A percentile compares a stretch with the other conserved stretches of the same genome.
phyloP scores from a whole-genome alignment of 1,140 invertebrate species.

The Pseudomyrmex sp. region DNA sequence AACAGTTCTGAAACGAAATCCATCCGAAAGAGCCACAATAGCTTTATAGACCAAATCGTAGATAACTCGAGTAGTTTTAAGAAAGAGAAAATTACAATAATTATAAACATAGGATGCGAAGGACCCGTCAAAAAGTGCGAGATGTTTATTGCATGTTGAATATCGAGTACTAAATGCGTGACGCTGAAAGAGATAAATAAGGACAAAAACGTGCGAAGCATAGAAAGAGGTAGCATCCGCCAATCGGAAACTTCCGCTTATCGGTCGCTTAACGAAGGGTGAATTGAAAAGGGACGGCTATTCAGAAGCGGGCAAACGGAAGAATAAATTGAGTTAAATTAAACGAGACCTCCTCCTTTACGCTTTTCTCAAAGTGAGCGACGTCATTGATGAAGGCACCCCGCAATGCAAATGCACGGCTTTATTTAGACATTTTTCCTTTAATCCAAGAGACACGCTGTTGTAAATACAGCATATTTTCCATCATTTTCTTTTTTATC shows the following conservation, averaged over 20 bases:
- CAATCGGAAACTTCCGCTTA: conserved; percentile 69
- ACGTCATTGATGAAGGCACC: conserved; percentile 41
- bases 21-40: conserved; percentile 42
- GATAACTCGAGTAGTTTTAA: conserved; percentile 36
- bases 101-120: conserved; percentile 5
- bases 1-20: conserved; percentile 48
- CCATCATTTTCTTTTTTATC: neutral
- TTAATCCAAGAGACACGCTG: conserved; percentile 34
- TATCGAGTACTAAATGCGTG: conserved; percentile 56
- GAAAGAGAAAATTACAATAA: conserved; percentile 33
- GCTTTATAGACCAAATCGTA: conserved; percentile 50
- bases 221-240: conserved; percentile 58
- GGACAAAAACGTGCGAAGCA: conserved; percentile 45
- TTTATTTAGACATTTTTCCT: conserved; percentile 51
- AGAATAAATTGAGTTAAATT: conserved; percentile 76
- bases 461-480: conserved; percentile 2
- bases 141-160: conserved; percentile 55
- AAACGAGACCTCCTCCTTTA: conserved; percentile 42
- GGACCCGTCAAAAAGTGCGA: neutral
- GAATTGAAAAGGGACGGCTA: conserved; percentile 60
- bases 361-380: conserved; percentile 28
- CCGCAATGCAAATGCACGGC: conserved; percentile 39
- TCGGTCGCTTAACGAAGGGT: conserved; percentile 68
- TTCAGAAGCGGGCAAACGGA: conserved; percentile 64
- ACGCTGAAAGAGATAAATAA: conserved; percentile 68